These are phyloP conservation scores for Umimayanthus chanpuru DNA, from an alignment of 92 coral and sea anemone species.

Conservation along the genomic window DNA sequence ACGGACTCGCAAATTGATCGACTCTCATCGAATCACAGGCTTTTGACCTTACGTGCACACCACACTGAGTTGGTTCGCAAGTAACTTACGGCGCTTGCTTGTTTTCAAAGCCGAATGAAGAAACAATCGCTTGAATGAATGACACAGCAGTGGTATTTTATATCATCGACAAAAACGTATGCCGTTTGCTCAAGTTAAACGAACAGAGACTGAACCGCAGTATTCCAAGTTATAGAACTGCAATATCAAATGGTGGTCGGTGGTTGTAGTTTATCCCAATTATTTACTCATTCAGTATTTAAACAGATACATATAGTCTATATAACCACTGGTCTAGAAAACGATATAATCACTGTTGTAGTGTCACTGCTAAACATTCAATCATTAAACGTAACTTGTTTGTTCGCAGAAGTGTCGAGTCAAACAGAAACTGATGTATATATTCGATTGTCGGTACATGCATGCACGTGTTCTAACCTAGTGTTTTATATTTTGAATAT, in stretches of 20 bases:
- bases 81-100: too few species aligned
- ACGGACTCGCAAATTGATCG: too few species aligned
- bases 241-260: neutral
- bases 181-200: neutral
- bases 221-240: neutral
- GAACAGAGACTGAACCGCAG: neutral
- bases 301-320: neutral
- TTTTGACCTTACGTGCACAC: too few species aligned
- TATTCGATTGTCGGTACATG: neutral
- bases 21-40: too few species aligned
- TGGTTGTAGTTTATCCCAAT: neutral
- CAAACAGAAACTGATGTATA: neutral
- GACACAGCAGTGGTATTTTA: neutral
- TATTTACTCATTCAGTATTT: too few species aligned
- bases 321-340: neutral
- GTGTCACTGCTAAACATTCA: neutral
- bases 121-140: neutral
- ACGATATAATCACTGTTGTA: neutral
- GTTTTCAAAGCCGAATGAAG: too few species aligned
- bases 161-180: neutral
- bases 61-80: neutral
- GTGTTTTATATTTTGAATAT: neutral
- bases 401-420: neutral
- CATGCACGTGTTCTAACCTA: neutral
- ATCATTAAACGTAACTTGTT: neutral